Conservation (phyloP, 2,113 vertebrate genomes). For the Falcunculus frontatus region DNA sequence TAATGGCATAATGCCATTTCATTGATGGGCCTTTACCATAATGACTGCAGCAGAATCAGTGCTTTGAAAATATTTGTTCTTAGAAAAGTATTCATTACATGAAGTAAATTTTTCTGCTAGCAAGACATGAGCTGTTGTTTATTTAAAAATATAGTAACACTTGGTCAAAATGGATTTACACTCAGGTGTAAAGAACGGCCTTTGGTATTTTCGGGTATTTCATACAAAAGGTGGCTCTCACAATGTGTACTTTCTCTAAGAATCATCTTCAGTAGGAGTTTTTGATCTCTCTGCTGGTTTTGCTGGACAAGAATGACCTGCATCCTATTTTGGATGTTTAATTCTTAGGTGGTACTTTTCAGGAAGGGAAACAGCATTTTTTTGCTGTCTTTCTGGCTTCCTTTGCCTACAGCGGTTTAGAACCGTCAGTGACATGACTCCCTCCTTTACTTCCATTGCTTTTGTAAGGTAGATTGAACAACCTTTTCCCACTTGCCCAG, state of each 20-base stretch:
- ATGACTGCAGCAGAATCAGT: neutral
- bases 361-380: neutral
- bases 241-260: neutral
- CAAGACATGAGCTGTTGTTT: neutral
- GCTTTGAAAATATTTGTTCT: neutral
- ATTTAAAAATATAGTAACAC: neutral
- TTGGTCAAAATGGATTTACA: neutral
- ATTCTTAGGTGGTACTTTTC: neutral
- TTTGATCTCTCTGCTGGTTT: neutral
- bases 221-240: neutral
- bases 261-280: neutral
- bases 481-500: accelerated
- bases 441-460: neutral
- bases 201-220: neutral
- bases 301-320: neutral
- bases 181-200: neutral
- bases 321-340: neutral
- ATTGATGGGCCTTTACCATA: neutral
- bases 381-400: neutral
- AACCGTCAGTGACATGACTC: neutral
- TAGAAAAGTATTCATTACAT: neutral
- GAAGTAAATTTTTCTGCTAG: neutral
- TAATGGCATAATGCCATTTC: neutral
- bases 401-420: neutral
- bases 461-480: neutral